A percentile compares a stretch with the other conserved stretches of the same genome.
phyloP scores from a whole-genome alignment of 2,797 vertebrate genomes.

The Pangasius mekongensis region DNA sequence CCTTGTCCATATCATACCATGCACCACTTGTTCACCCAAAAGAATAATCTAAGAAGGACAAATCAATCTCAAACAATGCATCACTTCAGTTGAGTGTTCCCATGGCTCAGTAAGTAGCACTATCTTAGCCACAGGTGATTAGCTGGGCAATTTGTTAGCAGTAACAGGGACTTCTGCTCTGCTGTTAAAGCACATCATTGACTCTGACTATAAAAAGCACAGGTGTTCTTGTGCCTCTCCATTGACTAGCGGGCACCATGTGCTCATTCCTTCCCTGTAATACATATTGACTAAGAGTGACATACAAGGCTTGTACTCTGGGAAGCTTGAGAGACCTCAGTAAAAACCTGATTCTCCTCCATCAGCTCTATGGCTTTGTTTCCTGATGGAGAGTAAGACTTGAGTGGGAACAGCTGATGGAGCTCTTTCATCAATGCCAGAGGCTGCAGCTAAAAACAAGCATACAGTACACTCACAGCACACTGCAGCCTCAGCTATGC shows the following conservation, averaged over 20 bases:
- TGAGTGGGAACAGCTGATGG: constrained; percentile 27
- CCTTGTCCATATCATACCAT: not conserved
- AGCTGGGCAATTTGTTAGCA: constrained; percentile 23
- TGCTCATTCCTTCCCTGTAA: not conserved
- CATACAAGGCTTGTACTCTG: not conserved
- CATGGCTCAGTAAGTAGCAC: not conserved
- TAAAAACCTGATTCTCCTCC: not conserved
- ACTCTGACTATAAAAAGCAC: constrained; percentile 29
- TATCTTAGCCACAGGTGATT: constrained; percentile 31
- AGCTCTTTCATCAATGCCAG: constrained; percentile 16
- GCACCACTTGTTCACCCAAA: constrained; percentile 6
- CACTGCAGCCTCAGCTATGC: constrained; percentile 22
- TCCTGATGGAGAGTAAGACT: constrained; percentile 12
- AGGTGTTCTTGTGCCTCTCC: not conserved
- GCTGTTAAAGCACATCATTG: constrained; percentile 39
- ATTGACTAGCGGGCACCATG: not conserved
- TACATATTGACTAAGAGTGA: not conserved
- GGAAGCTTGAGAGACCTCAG: not conserved
- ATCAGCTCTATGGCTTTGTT: not conserved
- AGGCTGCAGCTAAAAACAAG: constrained; percentile 25
- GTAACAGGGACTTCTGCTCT: constrained; percentile 35
- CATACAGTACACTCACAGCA: not conserved
- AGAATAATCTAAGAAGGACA: not conserved
- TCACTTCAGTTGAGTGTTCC: not conserved
- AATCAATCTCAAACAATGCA: constrained; percentile 12